phyloP scores from a whole-genome alignment of 2,888 invertebrate genomes.

The Deilephila elpenor region DNA sequence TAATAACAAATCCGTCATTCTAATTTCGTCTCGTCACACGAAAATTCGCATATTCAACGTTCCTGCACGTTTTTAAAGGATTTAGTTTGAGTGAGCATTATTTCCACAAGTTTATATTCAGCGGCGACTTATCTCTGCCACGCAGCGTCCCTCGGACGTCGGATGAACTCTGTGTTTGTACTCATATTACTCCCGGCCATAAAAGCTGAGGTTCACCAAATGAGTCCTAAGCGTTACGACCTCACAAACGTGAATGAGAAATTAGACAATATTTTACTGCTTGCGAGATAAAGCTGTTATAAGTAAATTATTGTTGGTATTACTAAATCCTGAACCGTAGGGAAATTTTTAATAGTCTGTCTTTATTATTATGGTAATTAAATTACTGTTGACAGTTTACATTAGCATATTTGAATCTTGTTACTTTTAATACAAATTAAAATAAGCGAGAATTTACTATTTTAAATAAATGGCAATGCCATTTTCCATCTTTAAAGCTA shows the following conservation, averaged over 20 bases:
- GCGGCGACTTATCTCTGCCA: conserved; percentile 24
- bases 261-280: conserved; percentile 44
- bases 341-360: not conserved
- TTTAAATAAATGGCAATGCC: too few relatives aligned
- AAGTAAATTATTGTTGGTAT: not conserved
- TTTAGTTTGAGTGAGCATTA: conserved; percentile 12
- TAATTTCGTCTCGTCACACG: not conserved
- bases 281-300: not conserved
- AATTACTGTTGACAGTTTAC: too few relatives aligned
- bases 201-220: conserved; percentile 38
- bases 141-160: conserved; percentile 16
- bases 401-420: too few relatives aligned
- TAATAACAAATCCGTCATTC: not conserved
- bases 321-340: not conserved
- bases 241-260: conserved; percentile 42
- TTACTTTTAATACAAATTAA: too few relatives aligned
- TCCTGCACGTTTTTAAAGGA: not conserved
- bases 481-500: not conserved
- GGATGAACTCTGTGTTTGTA: conserved; percentile 21
- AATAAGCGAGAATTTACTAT: too few relatives aligned
- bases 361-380: too few relatives aligned
- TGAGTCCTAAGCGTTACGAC: conserved; percentile 42
- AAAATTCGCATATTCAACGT: not conserved
- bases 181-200: conserved; percentile 32
- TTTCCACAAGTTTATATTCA: conserved; percentile 17